These are phyloP conservation scores for Coturnix japonica DNA, from an alignment of 2,113 vertebrate species.

Conservation along the genomic window DNA sequence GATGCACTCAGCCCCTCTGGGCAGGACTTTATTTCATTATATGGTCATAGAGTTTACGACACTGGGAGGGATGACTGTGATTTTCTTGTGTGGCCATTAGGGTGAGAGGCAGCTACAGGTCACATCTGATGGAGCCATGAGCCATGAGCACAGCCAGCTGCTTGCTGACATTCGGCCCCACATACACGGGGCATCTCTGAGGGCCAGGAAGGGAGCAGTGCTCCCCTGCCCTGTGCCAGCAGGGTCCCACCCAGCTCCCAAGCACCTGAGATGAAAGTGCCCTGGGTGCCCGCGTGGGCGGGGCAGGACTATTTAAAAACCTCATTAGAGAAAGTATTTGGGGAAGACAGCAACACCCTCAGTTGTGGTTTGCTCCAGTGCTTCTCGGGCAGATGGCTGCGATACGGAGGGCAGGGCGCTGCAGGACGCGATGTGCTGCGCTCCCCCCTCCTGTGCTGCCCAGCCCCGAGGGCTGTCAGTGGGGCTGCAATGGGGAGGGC, in stretches of 20 bases:
- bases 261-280: conserved; percentile 70
- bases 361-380: conserved; percentile 64
- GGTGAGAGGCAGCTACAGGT: too few relatives aligned
- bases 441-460: too few relatives aligned
- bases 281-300: conserved; percentile 50
- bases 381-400: conserved; percentile 59
- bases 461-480: neutral
- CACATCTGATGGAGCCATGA: neutral
- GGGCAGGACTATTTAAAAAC: conserved; percentile 67
- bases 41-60: neutral
- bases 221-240: neutral
- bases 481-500: too few relatives aligned
- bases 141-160: neutral
- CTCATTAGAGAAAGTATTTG: conserved; percentile 72
- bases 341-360: conserved; percentile 62
- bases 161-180: neutral
- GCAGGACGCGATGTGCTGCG: too few relatives aligned
- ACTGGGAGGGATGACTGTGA: neutral
- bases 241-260: conserved; percentile 49
- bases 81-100: neutral
- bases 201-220: neutral
- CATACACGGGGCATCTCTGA: neutral
- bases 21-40: neutral
- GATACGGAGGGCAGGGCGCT: conserved; percentile 62
- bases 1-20: conserved; percentile 14